Base-by-base conservation (phyloP, 2,113 vertebrate species). In the Microtus pennsylvanicus region DNA sequence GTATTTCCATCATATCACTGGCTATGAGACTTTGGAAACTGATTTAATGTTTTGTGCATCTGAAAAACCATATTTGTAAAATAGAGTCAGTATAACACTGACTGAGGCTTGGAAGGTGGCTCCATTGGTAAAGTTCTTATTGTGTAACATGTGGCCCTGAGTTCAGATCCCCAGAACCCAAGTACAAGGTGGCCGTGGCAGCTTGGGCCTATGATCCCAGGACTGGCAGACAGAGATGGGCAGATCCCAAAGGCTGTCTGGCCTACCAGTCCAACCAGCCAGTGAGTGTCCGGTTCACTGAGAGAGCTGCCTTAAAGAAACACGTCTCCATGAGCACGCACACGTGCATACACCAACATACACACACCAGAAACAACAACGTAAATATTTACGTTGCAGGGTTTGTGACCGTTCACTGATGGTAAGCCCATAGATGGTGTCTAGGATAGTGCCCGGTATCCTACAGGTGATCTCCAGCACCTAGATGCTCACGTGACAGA, bases 11-110 rank as follows among this genome's bases (percentile, higher is more conserved):
- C 19, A 11, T 50, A 30, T 16, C 35, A 1, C 58, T 77, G 21
- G 21, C 91, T 87, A 1, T 42, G 70, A 82, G 77, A 96, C 19
- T 9, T 90, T 94, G 86, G 58, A 77, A 81, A 87, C 26, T 89
- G 89, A 67, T n/a, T 63, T 95, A 69, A 78, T n/a, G 13, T 70
- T 97, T 88, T 83, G 67, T 87, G 17, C 69, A 74, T 70, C 24
- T 78, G 35, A 88, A 88, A 89, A 88, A 63, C 85, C n/a, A n/a
- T 83, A n/a, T 76, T 89, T 88, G 0, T 81, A 87, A 89, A 78
- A 61, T 82, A 33, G 17, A 87, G 45, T 7, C 50, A 78, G 50
- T n/a, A n/a, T 89, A 47, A 42, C 35, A 69, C 90, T 97, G 81
- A 69, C 89, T 97, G 81, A 4, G 45, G 42, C 45, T 69, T 35